Base-by-base conservation (phyloP, 1,140 invertebrate genomes). In the Diachasma alloeum region DNA sequence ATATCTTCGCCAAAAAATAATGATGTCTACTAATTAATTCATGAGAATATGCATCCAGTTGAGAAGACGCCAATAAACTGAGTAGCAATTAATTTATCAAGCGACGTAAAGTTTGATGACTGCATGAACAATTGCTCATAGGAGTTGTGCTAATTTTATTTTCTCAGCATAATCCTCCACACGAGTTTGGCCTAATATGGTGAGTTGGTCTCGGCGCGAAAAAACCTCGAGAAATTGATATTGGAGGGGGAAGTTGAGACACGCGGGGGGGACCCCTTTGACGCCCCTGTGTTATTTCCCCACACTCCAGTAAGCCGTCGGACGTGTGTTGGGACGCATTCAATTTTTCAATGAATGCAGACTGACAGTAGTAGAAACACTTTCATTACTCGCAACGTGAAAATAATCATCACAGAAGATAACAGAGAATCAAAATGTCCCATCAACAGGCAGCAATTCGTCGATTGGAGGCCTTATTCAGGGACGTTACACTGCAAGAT, bases 401-500 rank as follows among this genome's bases (percentile, higher is more conserved):
- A n/a, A 9, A 3, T 6, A 69, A 13, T 26, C 19, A 48, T 22
- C 19, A 69, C 31, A 22, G 5, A 69, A 13, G 76, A 48, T 48
- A 59, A 9, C 59, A 8, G 19, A 63, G n/a, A n/a, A 3, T n/a
- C 44, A 81, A 70, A 66, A 91, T 91, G 90, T 87, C 91, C 24
- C 92, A 91, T 83, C 92, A 92, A 79, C 91, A 92, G 59, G 90
- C 91, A 36, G 93, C 93, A 1, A 93, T 94, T 81, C 93, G 92
- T 75, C 92, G 93, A 53, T 84, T 95, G 79, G 94, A 95, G 83
- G 93, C 92, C 0, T 91, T 95, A 74, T 95, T 95, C 85, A 90
- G 91, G 39, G 93, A 92, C 79, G 91, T 93, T 46, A 92, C 91
- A 81, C 79, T 94, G 70, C 92, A 93, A 22, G 86, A 87, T 85